Percentiles rank a stretch among this genome's conserved stretches.
Conservation (phyloP, 2,797 vertebrate genomes). For the Rousettus madagascariensis region DNA sequence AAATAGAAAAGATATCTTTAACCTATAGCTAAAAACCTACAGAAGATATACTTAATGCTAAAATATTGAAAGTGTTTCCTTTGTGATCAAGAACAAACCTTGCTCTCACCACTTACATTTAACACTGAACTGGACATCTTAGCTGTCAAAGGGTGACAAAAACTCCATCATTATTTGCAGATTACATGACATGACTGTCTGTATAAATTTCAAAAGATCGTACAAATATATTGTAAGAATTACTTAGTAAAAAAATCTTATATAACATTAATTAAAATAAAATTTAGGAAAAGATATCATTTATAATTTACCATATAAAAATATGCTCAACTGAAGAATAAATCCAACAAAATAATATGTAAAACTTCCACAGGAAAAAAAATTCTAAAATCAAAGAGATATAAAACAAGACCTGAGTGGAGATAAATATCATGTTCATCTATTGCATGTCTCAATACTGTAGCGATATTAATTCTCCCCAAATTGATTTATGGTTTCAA, state of each 20-base stretch:
- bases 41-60: not conserved
- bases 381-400: not conserved
- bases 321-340: not conserved
- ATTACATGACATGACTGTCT: not conserved
- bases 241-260: not conserved
- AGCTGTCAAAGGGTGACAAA: not conserved
- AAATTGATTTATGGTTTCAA: not conserved
- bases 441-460: not conserved
- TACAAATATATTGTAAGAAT: not conserved
- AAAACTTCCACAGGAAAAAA: not conserved
- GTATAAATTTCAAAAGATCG: not conserved
- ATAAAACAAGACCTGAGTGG: not conserved
- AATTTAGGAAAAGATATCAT: not conserved
- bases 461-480: not conserved
- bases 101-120: not conserved
- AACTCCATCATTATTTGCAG: not conserved
- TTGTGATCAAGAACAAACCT: not conserved
- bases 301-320: not conserved
- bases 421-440: not conserved
- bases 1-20: not conserved
- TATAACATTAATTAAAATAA: not conserved
- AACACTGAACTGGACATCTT: not conserved
- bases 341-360: not conserved
- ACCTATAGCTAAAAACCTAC: not conserved
- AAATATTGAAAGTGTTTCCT: not conserved